Conservation (phyloP, 1,140 invertebrate species). For the Diachasma alloeum region DNA sequence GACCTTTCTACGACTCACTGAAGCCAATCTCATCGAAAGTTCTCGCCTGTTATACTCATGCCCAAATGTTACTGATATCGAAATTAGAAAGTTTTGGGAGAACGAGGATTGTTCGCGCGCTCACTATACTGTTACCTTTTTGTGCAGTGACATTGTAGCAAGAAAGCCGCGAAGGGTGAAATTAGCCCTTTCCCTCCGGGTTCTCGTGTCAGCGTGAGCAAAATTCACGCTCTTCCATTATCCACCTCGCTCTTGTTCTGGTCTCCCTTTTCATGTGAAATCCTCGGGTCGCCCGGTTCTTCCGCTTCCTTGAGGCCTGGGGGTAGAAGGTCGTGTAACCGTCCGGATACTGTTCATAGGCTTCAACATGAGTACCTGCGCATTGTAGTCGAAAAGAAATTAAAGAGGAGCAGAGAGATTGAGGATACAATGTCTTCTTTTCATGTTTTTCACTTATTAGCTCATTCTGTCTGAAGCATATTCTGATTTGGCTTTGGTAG, state of each 20-base stretch:
- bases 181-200: constrained; percentile 18
- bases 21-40: constrained; percentile 5
- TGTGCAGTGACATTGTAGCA: constrained; percentile 7
- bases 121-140: background rate
- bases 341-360: background rate
- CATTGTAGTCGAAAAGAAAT: background rate
- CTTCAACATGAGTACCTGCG: background rate
- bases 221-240: constrained; percentile 29
- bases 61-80: constrained; percentile 10
- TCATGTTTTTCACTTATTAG: no score
- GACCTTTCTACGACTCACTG: constrained; percentile 2
- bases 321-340: background rate
- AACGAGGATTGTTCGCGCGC: background rate
- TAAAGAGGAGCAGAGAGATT: background rate
- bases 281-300: background rate
- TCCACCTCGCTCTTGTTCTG: background rate
- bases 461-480: no score
- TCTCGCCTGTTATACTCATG: background rate
- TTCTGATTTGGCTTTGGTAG: no score
- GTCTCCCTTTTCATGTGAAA: background rate
- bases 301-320: background rate
- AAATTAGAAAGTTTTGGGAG: constrained; percentile 13
- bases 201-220: constrained; percentile 4
- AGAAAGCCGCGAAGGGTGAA: constrained; percentile 20
- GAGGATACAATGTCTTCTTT: no score